A percentile compares a stretch with the other conserved stretches of the same genome.
phyloP scores from a whole-genome alignment of 2,888 invertebrate genomes.

The Drosophila heteroneura region DNA sequence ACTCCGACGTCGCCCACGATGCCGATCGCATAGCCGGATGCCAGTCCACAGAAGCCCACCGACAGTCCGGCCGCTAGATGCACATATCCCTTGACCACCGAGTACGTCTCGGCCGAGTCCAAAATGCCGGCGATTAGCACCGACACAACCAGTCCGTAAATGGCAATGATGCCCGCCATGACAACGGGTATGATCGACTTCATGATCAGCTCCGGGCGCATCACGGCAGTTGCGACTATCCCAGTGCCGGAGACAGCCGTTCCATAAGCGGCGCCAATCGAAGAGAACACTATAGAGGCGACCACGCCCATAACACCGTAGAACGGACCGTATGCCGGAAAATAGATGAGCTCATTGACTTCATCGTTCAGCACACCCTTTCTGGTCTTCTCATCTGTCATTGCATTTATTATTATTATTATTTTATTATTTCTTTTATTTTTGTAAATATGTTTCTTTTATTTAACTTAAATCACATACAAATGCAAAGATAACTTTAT shows the following conservation, averaged over 20 bases:
- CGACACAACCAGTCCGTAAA: slow-evolving; percentile 98
- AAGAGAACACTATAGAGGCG: slow-evolving; percentile 60
- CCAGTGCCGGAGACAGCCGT: slow-evolving; percentile 88
- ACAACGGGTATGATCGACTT: slow-evolving; percentile 99
- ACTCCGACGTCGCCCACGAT: slow-evolving; percentile 87
- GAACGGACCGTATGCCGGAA: slow-evolving; percentile 62
- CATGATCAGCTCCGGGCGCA: slow-evolving; percentile 99
- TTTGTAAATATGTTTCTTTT: slow-evolving; percentile 15
- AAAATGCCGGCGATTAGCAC: slow-evolving; percentile 94
- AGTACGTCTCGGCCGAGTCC: slow-evolving; percentile 35
- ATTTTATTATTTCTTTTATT: background rate
- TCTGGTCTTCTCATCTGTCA: background rate
- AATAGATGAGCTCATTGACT: background rate
- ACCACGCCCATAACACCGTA: slow-evolving; percentile 67
- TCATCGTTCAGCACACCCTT: background rate
- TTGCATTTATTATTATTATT: background rate
- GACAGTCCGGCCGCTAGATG: slow-evolving; percentile 98
- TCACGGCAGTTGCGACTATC: slow-evolving; percentile 99
- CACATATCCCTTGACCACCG: slow-evolving; percentile 93
- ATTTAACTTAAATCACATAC: slow-evolving; percentile 50
- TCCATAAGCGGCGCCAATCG: slow-evolving; percentile 95
- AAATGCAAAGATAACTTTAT: slow-evolving; percentile 34
- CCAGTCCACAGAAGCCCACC: slow-evolving; percentile 98
- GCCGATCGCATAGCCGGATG: slow-evolving; percentile 99
- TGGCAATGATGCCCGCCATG: slow-evolving; percentile 99